Conservation (phyloP, 2,888 invertebrate species). For the Autographa pulchrina region DNA sequence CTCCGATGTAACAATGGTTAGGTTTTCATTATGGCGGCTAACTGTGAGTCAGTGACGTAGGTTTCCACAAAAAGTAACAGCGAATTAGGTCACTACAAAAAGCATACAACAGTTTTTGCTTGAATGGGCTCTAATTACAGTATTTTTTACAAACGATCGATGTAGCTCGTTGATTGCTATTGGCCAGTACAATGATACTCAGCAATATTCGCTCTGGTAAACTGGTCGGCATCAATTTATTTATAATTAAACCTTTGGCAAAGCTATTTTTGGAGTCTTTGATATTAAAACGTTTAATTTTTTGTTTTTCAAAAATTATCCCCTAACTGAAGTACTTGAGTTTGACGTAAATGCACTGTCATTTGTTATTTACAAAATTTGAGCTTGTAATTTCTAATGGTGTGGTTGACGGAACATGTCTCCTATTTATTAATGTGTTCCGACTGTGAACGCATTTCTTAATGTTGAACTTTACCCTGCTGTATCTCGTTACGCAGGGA, state of each 20-base stretch:
- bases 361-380: background rate
- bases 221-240: slow-evolving; percentile 13
- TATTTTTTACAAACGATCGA: slow-evolving; percentile 48
- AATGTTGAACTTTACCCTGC: slow-evolving; percentile 15
- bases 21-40: slow-evolving; percentile 1
- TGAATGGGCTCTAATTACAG: slow-evolving; percentile 25
- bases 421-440: slow-evolving; percentile 9
- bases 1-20: background rate
- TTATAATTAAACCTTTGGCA: background rate
- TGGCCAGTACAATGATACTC: slow-evolving; percentile 28
- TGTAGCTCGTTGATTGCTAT: slow-evolving; percentile 39
- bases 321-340: no score
- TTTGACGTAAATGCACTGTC: background rate
- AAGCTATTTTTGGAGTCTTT: background rate
- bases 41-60: background rate
- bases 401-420: background rate
- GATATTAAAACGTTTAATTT: no score
- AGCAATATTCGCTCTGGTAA: slow-evolving; percentile 19
- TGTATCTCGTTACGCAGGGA: slow-evolving; percentile 7
- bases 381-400: background rate
- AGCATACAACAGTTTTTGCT: slow-evolving; percentile 25
- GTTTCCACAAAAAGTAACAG: background rate
- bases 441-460: slow-evolving; percentile 14
- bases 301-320: no score
- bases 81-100: slow-evolving; percentile 44